Evolutionary conservation across 2,113 vertebrate species (phyloP).

Genomic region (Ictalurus punctatus): DNA sequence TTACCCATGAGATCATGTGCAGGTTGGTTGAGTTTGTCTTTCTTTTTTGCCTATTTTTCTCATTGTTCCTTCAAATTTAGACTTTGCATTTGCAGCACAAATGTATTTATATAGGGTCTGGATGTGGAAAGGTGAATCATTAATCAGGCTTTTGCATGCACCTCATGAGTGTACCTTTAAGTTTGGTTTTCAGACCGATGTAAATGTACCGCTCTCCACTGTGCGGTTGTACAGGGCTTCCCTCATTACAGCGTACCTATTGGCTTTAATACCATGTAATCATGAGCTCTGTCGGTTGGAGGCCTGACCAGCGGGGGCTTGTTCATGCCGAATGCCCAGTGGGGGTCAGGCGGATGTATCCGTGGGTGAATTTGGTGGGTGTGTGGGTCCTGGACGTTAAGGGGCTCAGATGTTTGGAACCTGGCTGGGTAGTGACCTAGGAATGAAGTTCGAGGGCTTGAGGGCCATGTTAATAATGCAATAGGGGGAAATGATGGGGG

Average conservation of each 20-base stretch:
- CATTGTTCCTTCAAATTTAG: background rate
- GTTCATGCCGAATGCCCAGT: slow-evolving; percentile 47
- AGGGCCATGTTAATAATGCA: slow-evolving; percentile 54
- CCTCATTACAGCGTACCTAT: slow-evolving; percentile 52
- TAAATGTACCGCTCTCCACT: slow-evolving; percentile 26
- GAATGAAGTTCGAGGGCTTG: background rate
- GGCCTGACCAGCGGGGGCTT: slow-evolving; percentile 38
- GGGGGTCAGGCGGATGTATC: slow-evolving; percentile 43
- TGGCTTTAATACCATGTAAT: slow-evolving; percentile 54
- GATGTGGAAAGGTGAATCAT: slow-evolving; percentile 4
- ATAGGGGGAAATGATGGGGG: slow-evolving; percentile 38
- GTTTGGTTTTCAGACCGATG: slow-evolving; percentile 37
- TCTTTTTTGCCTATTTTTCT: background rate
- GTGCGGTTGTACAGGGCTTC: slow-evolving; percentile 42
- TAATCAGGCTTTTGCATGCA: slow-evolving; percentile 29
- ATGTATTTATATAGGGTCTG: background rate
- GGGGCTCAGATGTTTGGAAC: slow-evolving; percentile 42
- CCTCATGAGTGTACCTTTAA: slow-evolving; percentile 27
- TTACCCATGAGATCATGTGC: slow-evolving; percentile 96
- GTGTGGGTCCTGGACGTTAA: slow-evolving; percentile 21
- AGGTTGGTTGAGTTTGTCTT: slow-evolving; percentile 70
- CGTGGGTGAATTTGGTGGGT: slow-evolving; percentile 14
- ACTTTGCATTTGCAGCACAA: background rate
- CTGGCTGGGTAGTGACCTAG: slow-evolving; percentile 22
- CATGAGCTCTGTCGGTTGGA: slow-evolving; percentile 51